Percentiles rank a stretch among this genome's conserved stretches.
Evolutionary conservation across 2,888 invertebrate genomes (phyloP).

Genomic region (Anorthoa munda): DNA sequence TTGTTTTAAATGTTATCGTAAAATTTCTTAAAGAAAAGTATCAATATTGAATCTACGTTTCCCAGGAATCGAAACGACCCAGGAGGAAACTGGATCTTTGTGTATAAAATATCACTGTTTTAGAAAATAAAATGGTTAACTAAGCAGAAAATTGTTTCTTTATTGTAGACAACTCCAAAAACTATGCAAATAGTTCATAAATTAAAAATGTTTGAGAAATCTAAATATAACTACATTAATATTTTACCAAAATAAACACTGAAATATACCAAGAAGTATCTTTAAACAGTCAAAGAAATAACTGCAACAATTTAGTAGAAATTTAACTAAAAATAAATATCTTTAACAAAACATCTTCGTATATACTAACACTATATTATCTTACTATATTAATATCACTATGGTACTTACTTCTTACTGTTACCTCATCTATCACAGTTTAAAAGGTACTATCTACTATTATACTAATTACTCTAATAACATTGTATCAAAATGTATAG

Average conservation of each 20-base stretch:
- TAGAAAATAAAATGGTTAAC: not conserved
- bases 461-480: not conserved
- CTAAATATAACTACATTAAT: too few relatives aligned
- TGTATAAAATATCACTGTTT: not conserved
- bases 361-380: not conserved
- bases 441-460: constrained; percentile 41
- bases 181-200: not conserved
- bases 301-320: not conserved
- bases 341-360: constrained; percentile 1
- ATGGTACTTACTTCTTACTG: constrained; percentile 19
- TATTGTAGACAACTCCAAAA: not conserved
- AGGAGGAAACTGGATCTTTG: not conserved
- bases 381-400: constrained; percentile 31
- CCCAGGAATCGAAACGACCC: not conserved
- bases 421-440: constrained; percentile 58
- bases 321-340: constrained; percentile 6
- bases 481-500: not conserved
- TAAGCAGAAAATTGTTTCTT: not conserved
- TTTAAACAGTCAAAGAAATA: not conserved
- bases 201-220: not conserved
- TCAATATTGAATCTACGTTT: not conserved
- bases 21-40: not conserved
- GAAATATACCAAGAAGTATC: not conserved
- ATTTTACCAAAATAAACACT: too few relatives aligned
- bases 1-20: not conserved